These are phyloP conservation scores for Mohoua ochrocephala DNA, from an alignment of 2,113 vertebrate genomes.

Conservation along the genomic window DNA sequence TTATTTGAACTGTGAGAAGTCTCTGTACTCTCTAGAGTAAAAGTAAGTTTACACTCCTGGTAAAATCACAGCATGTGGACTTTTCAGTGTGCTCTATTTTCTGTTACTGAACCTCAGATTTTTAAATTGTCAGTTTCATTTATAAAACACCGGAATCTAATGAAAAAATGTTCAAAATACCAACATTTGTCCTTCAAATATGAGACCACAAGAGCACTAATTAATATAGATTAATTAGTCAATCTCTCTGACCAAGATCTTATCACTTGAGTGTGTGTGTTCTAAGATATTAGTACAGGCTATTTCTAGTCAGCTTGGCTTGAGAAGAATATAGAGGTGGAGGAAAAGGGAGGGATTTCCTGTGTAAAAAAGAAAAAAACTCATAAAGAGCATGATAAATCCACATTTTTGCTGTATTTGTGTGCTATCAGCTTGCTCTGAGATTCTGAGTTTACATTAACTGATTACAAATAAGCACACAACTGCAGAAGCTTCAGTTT, in stretches of 20 bases:
- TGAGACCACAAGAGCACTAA: not conserved
- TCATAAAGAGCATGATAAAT: not conserved
- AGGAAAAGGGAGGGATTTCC: not conserved
- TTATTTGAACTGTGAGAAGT: constrained; percentile 21
- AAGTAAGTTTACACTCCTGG: not conserved
- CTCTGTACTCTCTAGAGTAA: constrained; percentile 1
- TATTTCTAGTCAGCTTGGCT: not conserved
- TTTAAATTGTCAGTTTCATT: not conserved
- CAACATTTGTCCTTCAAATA: not conserved
- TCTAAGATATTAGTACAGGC: not conserved
- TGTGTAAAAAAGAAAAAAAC: not conserved
- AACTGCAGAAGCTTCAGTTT: not conserved
- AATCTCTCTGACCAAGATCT: not conserved
- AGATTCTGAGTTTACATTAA: not conserved
- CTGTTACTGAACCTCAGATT: not conserved
- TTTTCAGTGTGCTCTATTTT: not conserved
- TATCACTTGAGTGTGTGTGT: not conserved
- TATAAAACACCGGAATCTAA: not conserved
- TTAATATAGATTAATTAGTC: not conserved
- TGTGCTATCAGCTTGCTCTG: not conserved
- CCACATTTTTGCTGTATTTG: not conserved
- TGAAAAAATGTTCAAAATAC: not conserved
- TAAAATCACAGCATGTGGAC: not conserved
- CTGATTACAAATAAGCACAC: not conserved
- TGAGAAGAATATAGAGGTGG: not conserved